Percentiles rank a stretch among this genome's conserved stretches.
These are phyloP conservation scores for Odontocolon sp. DNA, from an alignment of 2,888 invertebrate species.

Conservation along the genomic window DNA sequence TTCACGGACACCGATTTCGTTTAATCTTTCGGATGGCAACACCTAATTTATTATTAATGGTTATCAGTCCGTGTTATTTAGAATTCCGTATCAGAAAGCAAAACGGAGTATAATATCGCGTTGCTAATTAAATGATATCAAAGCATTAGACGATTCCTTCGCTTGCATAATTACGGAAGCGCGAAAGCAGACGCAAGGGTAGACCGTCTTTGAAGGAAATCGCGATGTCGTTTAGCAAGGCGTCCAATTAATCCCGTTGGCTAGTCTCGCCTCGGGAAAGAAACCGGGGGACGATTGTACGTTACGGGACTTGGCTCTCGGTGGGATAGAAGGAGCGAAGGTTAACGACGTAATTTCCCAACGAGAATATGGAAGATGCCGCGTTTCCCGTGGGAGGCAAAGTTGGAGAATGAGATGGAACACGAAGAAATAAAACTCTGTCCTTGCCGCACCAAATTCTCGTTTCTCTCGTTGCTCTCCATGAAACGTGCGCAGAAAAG, in stretches of 20 bases:
- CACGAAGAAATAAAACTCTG: constrained; percentile 41
- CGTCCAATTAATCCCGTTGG: constrained; percentile 60
- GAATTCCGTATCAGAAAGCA: background rate
- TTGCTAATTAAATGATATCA: constrained; percentile 28
- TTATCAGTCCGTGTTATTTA: background rate
- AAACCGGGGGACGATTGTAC: constrained; percentile 52
- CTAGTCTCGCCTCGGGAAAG: constrained; percentile 42
- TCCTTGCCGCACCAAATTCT: constrained; percentile 31
- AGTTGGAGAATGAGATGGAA: constrained; percentile 38
- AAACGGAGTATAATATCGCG: background rate
- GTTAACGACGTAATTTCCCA: constrained; percentile 60
- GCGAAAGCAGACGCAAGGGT: constrained; percentile 9
- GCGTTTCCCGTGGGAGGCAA: constrained; percentile 28
- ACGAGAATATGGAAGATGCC: constrained; percentile 58
- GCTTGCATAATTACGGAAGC: constrained; percentile 24
- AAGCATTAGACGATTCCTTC: constrained; percentile 30
- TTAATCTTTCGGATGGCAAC: background rate
- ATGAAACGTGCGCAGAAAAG: constrained; percentile 21
- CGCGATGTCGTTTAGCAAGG: constrained; percentile 56
- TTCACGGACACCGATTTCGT: background rate
- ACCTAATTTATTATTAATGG: background rate
- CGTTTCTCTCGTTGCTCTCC: constrained; percentile 12
- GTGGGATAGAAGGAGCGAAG: constrained; percentile 46
- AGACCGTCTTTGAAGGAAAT: constrained; percentile 53
- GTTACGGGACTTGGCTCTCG: constrained; percentile 45